phyloP scores from a whole-genome alignment of 35 echinoderm and acorn worm species.

The Strongylocentrotus purpuratus region DNA sequence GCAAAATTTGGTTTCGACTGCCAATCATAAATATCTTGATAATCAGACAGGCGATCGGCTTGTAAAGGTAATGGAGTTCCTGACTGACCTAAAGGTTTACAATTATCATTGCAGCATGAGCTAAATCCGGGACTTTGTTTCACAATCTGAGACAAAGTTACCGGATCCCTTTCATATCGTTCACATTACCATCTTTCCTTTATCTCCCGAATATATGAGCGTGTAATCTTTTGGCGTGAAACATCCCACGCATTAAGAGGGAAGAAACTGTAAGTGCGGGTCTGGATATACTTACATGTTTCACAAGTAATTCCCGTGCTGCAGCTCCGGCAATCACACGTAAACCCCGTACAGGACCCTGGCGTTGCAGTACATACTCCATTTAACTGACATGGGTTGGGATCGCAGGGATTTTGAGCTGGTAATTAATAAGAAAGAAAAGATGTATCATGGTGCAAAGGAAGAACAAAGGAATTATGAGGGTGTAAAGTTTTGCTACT shows the following conservation, averaged over 20 bases:
- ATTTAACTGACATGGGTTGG: slow-evolving; percentile 67
- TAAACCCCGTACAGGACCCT: slow-evolving; percentile 67
- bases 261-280: neutral
- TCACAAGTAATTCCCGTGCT: slow-evolving; percentile 72
- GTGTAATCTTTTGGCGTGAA: too few relatives aligned
- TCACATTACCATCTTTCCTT: too few relatives aligned
- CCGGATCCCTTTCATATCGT: too few relatives aligned
- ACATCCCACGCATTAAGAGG: neutral
- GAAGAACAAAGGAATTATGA: neutral
- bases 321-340: slow-evolving; percentile 73
- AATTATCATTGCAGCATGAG: too few relatives aligned
- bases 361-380: slow-evolving; percentile 63
- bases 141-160: too few relatives aligned
- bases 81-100: too few relatives aligned
- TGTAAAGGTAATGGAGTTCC: too few relatives aligned
- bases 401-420: slow-evolving; percentile 65
- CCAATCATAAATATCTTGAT: too few relatives aligned
- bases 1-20: too few relatives aligned
- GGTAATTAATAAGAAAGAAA: neutral
- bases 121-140: too few relatives aligned
- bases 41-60: too few relatives aligned
- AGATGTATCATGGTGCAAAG: neutral
- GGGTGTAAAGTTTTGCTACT: neutral
- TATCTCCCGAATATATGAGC: too few relatives aligned
- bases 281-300: slow-evolving; percentile 51